These are phyloP conservation scores for Gymnodraco acuticeps DNA, from an alignment of 2,797 vertebrate species.

Conservation along the genomic window DNA sequence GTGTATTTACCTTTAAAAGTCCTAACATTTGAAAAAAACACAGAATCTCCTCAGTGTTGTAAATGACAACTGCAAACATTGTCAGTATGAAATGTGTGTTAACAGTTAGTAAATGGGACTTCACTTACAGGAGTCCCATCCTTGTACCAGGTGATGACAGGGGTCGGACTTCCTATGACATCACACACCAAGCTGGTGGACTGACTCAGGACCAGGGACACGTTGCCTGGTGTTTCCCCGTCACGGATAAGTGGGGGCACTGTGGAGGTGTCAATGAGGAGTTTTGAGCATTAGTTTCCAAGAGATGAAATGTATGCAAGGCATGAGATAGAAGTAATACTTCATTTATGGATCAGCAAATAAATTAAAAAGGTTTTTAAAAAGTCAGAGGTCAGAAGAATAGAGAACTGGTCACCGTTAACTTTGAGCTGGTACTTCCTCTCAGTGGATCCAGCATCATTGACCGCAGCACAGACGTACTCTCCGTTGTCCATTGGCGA, in stretches of 20 bases:
- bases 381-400: neutral
- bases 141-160: conserved; percentile 93
- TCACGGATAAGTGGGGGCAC: conserved; percentile 93
- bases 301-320: neutral
- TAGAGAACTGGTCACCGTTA: conserved; percentile 84
- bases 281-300: neutral
- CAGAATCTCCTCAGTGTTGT: neutral
- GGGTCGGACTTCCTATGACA: conserved; percentile 90
- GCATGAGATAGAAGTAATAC: neutral
- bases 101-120: conserved; percentile 24
- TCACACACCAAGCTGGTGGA: conserved; percentile 90
- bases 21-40: neutral
- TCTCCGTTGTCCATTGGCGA: conserved; percentile 91
- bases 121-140: conserved; percentile 88
- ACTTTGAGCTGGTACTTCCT: conserved; percentile 95
- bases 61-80: neutral
- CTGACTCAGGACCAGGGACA: conserved; percentile 90
- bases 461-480: conserved; percentile 92
- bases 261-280: conserved; percentile 63
- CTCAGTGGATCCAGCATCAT: conserved; percentile 94
- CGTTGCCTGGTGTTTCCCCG: conserved; percentile 83
- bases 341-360: neutral
- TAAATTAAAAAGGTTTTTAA: neutral
- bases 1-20: conserved; percentile 17
- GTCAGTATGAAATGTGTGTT: neutral